Evolutionary conservation across 2,113 vertebrate genomes (phyloP).

Genomic region (Gambusia affinis): DNA sequence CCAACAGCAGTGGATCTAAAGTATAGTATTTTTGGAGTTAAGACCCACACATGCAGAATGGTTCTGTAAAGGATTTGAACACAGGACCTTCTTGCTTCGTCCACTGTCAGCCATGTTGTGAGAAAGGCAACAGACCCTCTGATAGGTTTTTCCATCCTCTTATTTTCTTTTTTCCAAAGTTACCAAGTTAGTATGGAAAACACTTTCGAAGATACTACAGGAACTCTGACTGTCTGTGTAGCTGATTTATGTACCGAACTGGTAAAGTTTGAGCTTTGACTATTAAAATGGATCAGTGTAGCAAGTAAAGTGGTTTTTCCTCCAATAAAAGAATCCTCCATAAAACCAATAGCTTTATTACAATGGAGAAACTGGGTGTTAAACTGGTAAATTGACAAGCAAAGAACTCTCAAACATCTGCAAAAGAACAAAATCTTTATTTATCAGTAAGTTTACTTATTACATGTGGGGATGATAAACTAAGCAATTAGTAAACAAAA

Average conservation of each 20-base stretch:
- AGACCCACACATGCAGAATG: too few species aligned
- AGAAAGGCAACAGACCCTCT: too few species aligned
- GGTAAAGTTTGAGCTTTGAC: neutral
- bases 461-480: slow-evolving; percentile 86
- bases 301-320: neutral
- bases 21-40: too few species aligned
- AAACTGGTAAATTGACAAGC: neutral
- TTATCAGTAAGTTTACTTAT: slow-evolving; percentile 85
- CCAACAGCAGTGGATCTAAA: too few species aligned
- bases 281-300: neutral
- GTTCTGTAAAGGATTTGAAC: too few species aligned
- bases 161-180: too few species aligned
- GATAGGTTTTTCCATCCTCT: too few species aligned
- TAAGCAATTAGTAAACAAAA: slow-evolving; percentile 85
- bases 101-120: too few species aligned
- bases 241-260: neutral
- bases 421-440: slow-evolving; percentile 86
- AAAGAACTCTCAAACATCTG: slow-evolving; percentile 53
- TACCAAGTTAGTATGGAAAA: too few species aligned
- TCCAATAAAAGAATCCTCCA: slow-evolving; percentile 2
- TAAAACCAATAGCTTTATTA: slow-evolving; percentile 9
- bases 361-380: neutral
- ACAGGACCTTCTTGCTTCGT: too few species aligned
- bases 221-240: neutral
- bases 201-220: neutral